Base-by-base conservation (phyloP, 2,888 invertebrate genomes). In the Masnerella sp. region DNA sequence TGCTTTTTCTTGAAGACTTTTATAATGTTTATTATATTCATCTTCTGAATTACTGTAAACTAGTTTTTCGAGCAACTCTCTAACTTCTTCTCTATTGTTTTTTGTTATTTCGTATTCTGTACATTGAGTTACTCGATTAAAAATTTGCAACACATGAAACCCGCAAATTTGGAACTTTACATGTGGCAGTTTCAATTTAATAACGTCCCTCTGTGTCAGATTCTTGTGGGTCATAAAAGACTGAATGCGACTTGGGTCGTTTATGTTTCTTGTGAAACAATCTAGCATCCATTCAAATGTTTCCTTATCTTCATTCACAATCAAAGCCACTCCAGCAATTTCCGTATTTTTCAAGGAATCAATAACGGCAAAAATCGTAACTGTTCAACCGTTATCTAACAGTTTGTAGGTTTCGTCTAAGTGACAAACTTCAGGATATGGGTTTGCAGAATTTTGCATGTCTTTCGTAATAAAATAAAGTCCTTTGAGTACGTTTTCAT, bases 401-500 rank as follows among this genome's bases (percentile, higher is more conserved):
- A 49, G 11, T 17, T 49, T 49, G n/a, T 49, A 49, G 2, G 47
- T 49, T 1, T 32, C 47, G n/a, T 49, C 47, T 17, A 49, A 17
- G 2, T 22, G 22, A 15, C 14, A 4, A 2, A 49, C 9, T 51
- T 51, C 36, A 1, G 18, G 11, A 12, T 20, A 51, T n/a, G 14
- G 0, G 1, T 4, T 51, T 1, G 28, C 12, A 12, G 20, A 18
- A 25, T 34, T n/a, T 1, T 7, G 11, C 51, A 51, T 51, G 9
- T 51, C 36, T 36, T 11, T 0, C 8, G 51, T 51, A 2, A 36
- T 12, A 9, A 51, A 49, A 28, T 45, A 45, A 11, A 45, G 14
- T 14, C 28, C 45, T 45, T 45, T 25, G 14, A 45, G 9, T 14
- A 14, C 28, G 9, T 45, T 18, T 9, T 5, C 5, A 1, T 25